phyloP scores from a whole-genome alignment of 2,888 invertebrate genomes.

The Cephus runcator region DNA sequence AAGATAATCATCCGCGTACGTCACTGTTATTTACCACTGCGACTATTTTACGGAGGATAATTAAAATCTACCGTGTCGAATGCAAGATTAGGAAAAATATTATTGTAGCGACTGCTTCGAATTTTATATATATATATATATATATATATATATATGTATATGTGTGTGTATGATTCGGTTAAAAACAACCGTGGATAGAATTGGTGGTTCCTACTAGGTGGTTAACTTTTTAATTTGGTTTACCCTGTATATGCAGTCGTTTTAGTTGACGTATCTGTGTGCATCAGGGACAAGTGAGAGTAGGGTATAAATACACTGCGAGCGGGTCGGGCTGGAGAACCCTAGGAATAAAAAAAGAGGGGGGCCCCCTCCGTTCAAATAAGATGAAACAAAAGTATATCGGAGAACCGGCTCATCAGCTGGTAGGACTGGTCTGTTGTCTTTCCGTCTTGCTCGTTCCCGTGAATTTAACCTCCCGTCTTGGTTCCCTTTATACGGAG shows the following conservation, averaged over 20 bases:
- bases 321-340: slow-evolving; percentile 40
- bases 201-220: neutral
- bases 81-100: neutral
- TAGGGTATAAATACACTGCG: slow-evolving; percentile 55
- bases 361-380: slow-evolving; percentile 36
- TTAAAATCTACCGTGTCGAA: neutral
- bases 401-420: slow-evolving; percentile 64
- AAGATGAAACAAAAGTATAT: slow-evolving; percentile 57
- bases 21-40: neutral
- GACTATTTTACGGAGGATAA: neutral
- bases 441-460: slow-evolving; percentile 30
- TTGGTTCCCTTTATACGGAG: slow-evolving; percentile 18
- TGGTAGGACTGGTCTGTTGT: slow-evolving; percentile 59
- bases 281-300: slow-evolving; percentile 48
- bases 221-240: neutral
- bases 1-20: neutral
- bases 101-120: neutral
- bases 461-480: slow-evolving; percentile 11
- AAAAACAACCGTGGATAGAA: neutral
- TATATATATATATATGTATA: too few relatives aligned
- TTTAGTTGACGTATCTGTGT: slow-evolving; percentile 3
- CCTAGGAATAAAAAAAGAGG: slow-evolving; percentile 38
- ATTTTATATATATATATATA: too few relatives aligned
- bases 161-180: neutral
- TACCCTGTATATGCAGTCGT: neutral